Conservation (phyloP, 2,113 vertebrate genomes). For the rabbit (Oryctolagus cuniculus) region DNA sequence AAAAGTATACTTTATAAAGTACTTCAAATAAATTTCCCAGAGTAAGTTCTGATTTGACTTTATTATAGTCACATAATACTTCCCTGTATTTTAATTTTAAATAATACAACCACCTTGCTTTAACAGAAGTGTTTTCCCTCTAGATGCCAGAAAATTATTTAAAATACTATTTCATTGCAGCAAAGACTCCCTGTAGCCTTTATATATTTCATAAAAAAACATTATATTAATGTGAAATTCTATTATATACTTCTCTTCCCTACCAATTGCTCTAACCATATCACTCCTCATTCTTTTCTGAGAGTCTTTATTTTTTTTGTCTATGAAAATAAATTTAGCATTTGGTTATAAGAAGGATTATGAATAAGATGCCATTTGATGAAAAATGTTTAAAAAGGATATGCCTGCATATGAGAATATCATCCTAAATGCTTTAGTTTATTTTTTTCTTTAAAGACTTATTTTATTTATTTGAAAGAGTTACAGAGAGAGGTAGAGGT, state of each 20-base stretch:
- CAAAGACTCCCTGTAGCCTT: background rate
- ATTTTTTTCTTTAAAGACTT: too few relatives aligned
- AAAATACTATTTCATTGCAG: background rate
- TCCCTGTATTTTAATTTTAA: constrained; percentile 16
- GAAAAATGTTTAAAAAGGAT: background rate
- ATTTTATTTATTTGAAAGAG: too few relatives aligned
- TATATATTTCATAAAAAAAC: background rate
- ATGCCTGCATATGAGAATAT: background rate
- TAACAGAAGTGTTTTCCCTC: background rate
- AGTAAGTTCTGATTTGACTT: constrained; percentile 54
- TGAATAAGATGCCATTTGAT: background rate
- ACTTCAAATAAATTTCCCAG: constrained; percentile 40
- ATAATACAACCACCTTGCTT: background rate
- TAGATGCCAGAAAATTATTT: background rate
- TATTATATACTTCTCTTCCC: background rate
- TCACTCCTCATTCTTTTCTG: constrained; percentile 3
- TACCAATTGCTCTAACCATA: background rate
- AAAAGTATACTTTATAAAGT: constrained; percentile 43
- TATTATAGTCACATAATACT: background rate
- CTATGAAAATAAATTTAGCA: constrained; percentile 1
- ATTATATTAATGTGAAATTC: constrained; percentile 22
- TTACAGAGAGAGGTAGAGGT: too few relatives aligned
- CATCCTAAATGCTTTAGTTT: background rate
- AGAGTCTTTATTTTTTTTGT: background rate
- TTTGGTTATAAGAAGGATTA: constrained; percentile 2